Evolutionary conservation across 1,140 invertebrate genomes (phyloP), one percentile per base, ranked within the genome.

Genomic region (Delia radicum): DNA sequence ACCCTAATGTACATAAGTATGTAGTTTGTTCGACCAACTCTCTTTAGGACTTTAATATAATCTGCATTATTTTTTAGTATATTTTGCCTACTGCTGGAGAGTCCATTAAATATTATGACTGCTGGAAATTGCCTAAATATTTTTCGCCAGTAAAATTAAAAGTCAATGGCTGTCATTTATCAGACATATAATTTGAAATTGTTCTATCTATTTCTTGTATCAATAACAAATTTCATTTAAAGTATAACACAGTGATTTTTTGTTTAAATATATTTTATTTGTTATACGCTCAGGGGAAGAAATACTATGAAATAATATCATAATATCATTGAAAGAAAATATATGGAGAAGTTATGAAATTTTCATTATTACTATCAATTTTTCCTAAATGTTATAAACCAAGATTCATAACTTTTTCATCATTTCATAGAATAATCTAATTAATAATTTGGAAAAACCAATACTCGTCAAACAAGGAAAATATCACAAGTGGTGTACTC

Each of bases 61-160:
- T 42, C n/a, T 42, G 12, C 37, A 3, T 42, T 15, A 15, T 42
- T 42, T 42, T 33, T 33, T 12, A 33, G 37, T 15, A 15, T 42
- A 15, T 15, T 42, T 42, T 42, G 37, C 37, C n/a, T 18, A 67
- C 4, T 29, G 61, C 28, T 31, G 12, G 13, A n/a, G 12, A 67
- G 63, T 67, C 63, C 63, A 67, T 67, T 67, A 67, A 67, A 67
- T 67, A 18, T 67, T 67, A 67, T 67, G 63, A 67, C 63, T 67
- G 18, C 24, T 67, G 63, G 63, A 29, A 67, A 67, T 67, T 67
- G 63, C 18, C n/a, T 10, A 0, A 24, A 42, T 42, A 42, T 42
- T 42, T n/a, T 55, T 55, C 21, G 48, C 21, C 8, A 24, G 24
- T 7, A 21, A 55, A 24, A 21, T 21, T 55, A 55, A 55, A 55